A percentile compares a stretch with the other conserved stretches of the same genome.
Conservation (phyloP, 2,113 vertebrate species). For the Oreochromis aureus region DNA sequence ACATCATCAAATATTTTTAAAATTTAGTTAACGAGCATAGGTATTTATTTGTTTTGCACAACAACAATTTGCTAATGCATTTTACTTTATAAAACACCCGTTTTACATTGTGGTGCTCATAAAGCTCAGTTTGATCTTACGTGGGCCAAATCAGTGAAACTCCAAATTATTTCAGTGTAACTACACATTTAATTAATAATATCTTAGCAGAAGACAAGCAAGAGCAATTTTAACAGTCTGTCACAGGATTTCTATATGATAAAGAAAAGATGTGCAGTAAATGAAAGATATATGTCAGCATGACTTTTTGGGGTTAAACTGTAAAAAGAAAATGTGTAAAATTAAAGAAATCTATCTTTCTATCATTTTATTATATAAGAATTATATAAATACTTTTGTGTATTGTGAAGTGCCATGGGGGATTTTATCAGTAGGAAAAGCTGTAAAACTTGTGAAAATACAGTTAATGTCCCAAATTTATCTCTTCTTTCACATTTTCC, state of each 20-base stretch:
- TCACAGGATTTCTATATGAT: neutral
- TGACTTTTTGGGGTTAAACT: neutral
- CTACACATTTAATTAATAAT: neutral
- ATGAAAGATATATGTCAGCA: neutral
- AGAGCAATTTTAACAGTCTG: neutral
- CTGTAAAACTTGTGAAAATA: fast-evolving
- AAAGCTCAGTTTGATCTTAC: neutral
- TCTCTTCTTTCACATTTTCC: no score
- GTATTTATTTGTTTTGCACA: neutral
- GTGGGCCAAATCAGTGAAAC: neutral
- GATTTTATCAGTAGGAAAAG: neutral
- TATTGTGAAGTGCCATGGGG: neutral
- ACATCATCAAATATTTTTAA: neutral
- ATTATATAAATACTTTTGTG: neutral
- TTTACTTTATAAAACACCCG: neutral
- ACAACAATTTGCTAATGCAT: neutral
- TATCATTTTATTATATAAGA: neutral
- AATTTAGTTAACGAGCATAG: neutral
- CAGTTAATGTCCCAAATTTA: neutral
- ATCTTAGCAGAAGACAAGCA: neutral
- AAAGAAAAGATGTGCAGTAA: neutral
- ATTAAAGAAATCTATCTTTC: neutral
- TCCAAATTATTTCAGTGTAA: neutral
- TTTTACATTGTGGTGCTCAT: neutral
- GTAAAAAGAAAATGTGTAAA: neutral